Conservation (phyloP, 1,140 invertebrate genomes). For the Camponotus pennsylvanicus region DNA sequence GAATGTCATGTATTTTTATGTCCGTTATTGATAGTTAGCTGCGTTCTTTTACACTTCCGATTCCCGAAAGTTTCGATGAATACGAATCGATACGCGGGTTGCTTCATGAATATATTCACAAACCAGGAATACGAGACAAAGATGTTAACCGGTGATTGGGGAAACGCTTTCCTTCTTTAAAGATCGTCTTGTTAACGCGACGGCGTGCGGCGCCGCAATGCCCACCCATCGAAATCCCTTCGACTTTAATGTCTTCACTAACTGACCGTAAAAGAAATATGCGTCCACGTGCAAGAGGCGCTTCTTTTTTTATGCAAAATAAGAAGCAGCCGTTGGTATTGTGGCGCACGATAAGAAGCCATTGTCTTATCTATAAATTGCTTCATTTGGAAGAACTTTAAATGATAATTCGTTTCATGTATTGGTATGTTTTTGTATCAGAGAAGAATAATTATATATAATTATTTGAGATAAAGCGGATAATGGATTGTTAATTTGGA, state of each 20-base stretch:
- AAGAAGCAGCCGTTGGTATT: conserved; percentile 62
- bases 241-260: conserved; percentile 78
- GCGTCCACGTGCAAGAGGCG: conserved; percentile 24
- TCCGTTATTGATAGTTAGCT: conserved; percentile 2
- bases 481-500: too few species aligned
- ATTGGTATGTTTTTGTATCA: conserved; percentile 7
- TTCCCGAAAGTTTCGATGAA: conserved; percentile 71
- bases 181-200: conserved; percentile 80
- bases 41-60: conserved; percentile 40
- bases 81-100: conserved; percentile 75
- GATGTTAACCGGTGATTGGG: conserved; percentile 83
- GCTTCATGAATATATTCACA: conserved; percentile 83
- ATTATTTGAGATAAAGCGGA: neutral
- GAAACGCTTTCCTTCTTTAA: conserved; percentile 81
- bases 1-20: neutral
- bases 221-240: conserved; percentile 76
- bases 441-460: neutral
- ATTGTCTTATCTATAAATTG: conserved; percentile 9
- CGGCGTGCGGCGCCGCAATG: conserved; percentile 57
- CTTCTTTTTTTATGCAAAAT: conserved; percentile 68
- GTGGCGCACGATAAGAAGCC: conserved; percentile 65
- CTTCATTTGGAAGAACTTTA: neutral
- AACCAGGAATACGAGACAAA: conserved; percentile 80
- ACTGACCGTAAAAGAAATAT: conserved; percentile 72
- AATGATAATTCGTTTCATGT: neutral